phyloP scores from a whole-genome alignment of 2,113 vertebrate genomes.

The Gymnarchus niloticus region DNA sequence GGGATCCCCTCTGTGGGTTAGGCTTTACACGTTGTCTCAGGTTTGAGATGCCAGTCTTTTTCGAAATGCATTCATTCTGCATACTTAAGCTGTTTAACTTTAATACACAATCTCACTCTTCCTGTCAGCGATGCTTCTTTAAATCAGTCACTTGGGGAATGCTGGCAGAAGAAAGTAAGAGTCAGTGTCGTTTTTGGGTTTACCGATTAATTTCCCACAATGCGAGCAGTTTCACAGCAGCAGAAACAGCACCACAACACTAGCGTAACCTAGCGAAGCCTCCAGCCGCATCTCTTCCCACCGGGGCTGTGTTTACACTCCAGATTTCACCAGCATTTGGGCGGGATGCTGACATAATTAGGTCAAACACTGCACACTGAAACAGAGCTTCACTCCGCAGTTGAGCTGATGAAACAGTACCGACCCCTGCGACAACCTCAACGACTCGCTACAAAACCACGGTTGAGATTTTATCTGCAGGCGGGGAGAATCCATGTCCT shows the following conservation, averaged over 20 bases:
- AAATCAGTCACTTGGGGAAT: not conserved
- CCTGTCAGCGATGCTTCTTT: not conserved
- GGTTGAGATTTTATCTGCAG: not conserved
- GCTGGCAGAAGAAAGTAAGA: not conserved
- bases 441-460: not conserved
- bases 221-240: not conserved
- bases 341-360: slow-evolving; percentile 28
- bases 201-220: not conserved
- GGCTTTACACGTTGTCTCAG: not conserved
- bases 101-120: not conserved
- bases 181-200: not conserved
- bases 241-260: not conserved
- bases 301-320: slow-evolving; percentile 17
- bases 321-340: slow-evolving; percentile 12
- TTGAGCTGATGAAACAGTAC: not conserved
- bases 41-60: not conserved
- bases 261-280: not conserved
- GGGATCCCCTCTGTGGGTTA: not conserved
- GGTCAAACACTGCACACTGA: slow-evolving; percentile 18
- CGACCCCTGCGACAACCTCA: not conserved
- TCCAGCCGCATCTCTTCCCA: not conserved
- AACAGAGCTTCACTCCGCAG: not conserved
- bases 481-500: slow-evolving; percentile 9
- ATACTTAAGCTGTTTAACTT: not conserved
- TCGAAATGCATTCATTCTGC: too few relatives aligned